phyloP scores from a whole-genome alignment of 2,797 vertebrate species.

The Enteromius thamalakanensis region DNA sequence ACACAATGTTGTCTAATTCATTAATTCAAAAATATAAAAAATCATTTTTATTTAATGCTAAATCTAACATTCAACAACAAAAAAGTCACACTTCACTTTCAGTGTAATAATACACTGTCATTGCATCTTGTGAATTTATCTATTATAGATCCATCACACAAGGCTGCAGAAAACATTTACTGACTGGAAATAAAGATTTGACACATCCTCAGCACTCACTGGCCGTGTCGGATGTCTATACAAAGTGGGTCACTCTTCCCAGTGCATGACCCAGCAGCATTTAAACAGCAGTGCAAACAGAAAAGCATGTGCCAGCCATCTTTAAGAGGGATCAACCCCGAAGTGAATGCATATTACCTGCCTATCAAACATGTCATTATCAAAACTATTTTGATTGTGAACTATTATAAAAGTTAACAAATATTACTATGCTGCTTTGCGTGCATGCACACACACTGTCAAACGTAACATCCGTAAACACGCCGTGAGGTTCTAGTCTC shows the following conservation, averaged over 20 bases:
- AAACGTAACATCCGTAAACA: background rate
- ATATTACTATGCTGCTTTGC: too few relatives aligned
- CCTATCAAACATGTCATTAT: background rate
- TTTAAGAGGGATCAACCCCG: background rate
- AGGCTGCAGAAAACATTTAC: background rate
- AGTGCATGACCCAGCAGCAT: conserved; percentile 31
- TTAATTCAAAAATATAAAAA: background rate
- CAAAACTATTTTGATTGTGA: background rate
- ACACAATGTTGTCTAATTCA: too few relatives aligned
- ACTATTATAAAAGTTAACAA: background rate
- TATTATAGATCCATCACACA: background rate
- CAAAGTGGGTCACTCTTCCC: conserved; percentile 32
- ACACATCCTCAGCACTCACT: background rate
- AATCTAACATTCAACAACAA: background rate
- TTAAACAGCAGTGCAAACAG: conserved; percentile 9
- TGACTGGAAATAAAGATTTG: background rate
- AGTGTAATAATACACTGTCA: background rate
- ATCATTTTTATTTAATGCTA: background rate
- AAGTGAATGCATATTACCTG: background rate
- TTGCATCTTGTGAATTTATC: background rate
- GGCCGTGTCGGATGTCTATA: background rate
- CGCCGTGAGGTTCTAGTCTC: background rate
- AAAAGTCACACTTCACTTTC: background rate
- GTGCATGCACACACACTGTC: background rate
- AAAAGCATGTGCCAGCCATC: conserved; percentile 30